Conservation (phyloP, 2,797 vertebrate species). For the Falco berigora region DNA sequence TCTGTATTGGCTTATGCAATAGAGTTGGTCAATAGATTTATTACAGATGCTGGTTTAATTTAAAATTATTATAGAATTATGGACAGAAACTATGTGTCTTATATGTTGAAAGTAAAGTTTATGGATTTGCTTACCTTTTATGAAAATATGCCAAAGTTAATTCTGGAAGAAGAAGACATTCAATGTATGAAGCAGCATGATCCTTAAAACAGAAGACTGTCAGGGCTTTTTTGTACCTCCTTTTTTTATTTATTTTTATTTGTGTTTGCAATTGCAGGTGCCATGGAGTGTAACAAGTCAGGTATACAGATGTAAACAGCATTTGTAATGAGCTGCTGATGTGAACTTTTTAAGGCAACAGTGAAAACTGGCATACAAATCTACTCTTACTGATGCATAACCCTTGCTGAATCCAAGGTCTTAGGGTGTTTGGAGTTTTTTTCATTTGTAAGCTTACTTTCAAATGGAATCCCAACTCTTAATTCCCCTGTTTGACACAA, state of each 20-base stretch:
- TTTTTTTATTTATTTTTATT: not conserved
- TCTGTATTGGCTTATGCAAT: not conserved
- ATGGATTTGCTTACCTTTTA: not conserved
- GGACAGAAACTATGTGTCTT: not conserved
- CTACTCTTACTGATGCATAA: not conserved
- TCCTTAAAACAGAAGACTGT: not conserved
- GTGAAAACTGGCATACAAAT: not conserved
- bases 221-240: rapidly evolving
- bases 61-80: not conserved
- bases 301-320: not conserved
- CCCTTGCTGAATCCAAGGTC: not conserved
- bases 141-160: not conserved
- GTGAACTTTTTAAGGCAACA: not conserved
- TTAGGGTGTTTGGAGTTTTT: not conserved
- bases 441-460: not conserved
- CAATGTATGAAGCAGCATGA: not conserved
- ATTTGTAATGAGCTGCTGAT: not conserved
- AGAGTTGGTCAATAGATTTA: not conserved
- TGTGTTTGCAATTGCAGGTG: not conserved
- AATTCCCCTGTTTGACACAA: not conserved
- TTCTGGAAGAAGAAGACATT: not conserved
- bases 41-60: not conserved
- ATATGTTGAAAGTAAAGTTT: not conserved
- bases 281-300: not conserved
- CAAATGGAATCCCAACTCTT: not conserved